Evolutionary conservation across 2,888 invertebrate genomes (phyloP).

Genomic region (Drosophila quasianomalipes): DNA sequence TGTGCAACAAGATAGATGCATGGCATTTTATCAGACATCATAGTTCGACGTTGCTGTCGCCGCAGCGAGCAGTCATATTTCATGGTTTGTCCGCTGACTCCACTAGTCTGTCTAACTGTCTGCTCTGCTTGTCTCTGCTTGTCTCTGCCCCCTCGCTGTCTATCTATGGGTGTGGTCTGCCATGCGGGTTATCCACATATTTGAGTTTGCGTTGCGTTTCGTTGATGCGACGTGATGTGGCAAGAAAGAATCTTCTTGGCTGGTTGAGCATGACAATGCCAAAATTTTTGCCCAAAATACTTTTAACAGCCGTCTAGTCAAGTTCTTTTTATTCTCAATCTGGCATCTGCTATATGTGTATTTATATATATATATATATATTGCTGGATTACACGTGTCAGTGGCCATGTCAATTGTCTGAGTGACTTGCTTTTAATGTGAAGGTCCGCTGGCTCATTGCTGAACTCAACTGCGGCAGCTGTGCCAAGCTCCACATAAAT

Average conservation of each 20-base stretch:
- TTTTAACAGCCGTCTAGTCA: conserved; percentile 53
- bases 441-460: neutral
- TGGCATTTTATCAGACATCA: conserved; percentile 44
- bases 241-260: conserved; percentile 51
- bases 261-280: conserved; percentile 70
- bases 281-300: conserved; percentile 20
- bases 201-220: conserved; percentile 52
- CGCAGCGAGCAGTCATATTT: conserved; percentile 63
- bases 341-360: neutral
- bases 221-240: conserved; percentile 74
- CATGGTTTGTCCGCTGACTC: conserved; percentile 57
- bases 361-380: conserved; percentile 13
- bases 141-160: conserved; percentile 6
- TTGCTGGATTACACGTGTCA: conserved; percentile 75
- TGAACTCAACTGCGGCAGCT: conserved; percentile 10
- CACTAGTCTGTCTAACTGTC: conserved; percentile 19
- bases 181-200: conserved; percentile 35
- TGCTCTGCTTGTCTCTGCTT: conserved; percentile 1
- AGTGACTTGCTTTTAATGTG: conserved; percentile 55
- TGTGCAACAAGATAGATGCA: conserved; percentile 17
- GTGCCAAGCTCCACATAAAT: conserved; percentile 24
- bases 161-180: conserved; percentile 15
- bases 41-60: conserved; percentile 55
- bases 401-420: conserved; percentile 76
- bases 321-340: conserved; percentile 23